These are phyloP conservation scores for Psettodes erumei DNA, from an alignment of 2,113 vertebrate species.

Conservation along the genomic window DNA sequence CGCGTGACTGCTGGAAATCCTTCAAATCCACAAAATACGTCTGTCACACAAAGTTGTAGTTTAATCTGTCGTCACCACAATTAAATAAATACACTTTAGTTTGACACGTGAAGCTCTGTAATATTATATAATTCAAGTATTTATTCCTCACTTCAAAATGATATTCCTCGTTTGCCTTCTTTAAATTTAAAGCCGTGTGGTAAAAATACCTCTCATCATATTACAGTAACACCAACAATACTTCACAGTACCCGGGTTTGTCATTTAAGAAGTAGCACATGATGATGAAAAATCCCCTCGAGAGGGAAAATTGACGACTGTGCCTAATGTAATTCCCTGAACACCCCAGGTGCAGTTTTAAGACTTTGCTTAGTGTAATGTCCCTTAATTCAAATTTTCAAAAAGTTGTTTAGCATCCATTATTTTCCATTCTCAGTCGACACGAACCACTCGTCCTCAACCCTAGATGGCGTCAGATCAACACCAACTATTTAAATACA, in stretches of 20 bases:
- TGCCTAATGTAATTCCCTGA: neutral
- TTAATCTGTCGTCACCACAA: too few species aligned
- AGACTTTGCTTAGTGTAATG: neutral
- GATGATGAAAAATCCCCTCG: neutral
- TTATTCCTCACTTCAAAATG: neutral
- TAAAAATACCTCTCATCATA: neutral
- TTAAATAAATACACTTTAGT: too few species aligned
- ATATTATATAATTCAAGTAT: too few species aligned
- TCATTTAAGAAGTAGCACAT: accelerated
- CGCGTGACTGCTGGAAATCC: too few species aligned
- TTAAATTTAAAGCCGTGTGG: neutral
- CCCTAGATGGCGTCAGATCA: constrained; percentile 41
- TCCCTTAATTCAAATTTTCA: neutral
- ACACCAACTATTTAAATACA: accelerated
- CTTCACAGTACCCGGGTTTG: neutral
- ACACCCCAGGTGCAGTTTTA: neutral
- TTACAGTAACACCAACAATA: neutral
- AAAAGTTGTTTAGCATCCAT: too few species aligned
- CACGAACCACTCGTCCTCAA: accelerated
- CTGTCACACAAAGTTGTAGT: too few species aligned
- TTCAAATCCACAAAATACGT: too few species aligned
- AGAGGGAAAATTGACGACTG: neutral
- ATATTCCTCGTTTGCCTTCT: too few species aligned
- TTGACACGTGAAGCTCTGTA: too few species aligned
- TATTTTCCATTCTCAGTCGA: too few species aligned